These are phyloP conservation scores for Ranitomeya variabilis DNA, from an alignment of 2,113 vertebrate species.

Conservation along the genomic window DNA sequence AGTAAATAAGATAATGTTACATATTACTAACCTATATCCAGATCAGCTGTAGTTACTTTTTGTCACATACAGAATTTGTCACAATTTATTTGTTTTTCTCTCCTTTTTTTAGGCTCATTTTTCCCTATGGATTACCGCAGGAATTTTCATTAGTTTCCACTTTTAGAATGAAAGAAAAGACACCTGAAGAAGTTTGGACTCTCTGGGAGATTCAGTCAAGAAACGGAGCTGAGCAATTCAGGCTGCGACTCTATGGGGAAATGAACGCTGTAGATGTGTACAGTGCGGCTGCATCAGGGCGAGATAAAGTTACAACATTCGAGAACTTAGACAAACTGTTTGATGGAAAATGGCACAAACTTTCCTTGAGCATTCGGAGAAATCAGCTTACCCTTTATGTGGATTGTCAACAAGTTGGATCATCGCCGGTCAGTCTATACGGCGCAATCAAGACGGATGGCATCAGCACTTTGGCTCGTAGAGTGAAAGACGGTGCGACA, in stretches of 20 bases:
- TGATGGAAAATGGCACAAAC: slow-evolving; percentile 50
- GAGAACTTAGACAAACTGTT: slow-evolving; percentile 28
- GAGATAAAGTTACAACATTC: slow-evolving; percentile 22
- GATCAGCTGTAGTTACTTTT: no score
- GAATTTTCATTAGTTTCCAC: slow-evolving; percentile 46
- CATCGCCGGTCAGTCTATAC: neutral
- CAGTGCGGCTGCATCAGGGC: neutral
- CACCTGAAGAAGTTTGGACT: slow-evolving; percentile 20
- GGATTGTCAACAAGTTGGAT: slow-evolving; percentile 47
- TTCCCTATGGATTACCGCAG: slow-evolving; percentile 55
- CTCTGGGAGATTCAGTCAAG: slow-evolving; percentile 45
- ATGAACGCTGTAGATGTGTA: slow-evolving; percentile 12
- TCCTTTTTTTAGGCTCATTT: slow-evolving; percentile 46
- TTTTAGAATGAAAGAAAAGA: slow-evolving; percentile 43
- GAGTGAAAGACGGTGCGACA: neutral
- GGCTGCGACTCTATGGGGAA: slow-evolving; percentile 33
- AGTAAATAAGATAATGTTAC: no score
- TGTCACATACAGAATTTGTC: neutral
- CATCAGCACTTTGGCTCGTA: neutral
- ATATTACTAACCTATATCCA: no score
- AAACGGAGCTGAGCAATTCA: slow-evolving; percentile 23
- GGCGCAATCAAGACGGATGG: slow-evolving; percentile 44
- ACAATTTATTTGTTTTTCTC: neutral
- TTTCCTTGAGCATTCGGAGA: slow-evolving; percentile 5
- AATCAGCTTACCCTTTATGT: slow-evolving; percentile 29